These are phyloP conservation scores for Caenorhabditis sulstoni DNA, from an alignment of 2,888 invertebrate species.

Conservation along the genomic window DNA sequence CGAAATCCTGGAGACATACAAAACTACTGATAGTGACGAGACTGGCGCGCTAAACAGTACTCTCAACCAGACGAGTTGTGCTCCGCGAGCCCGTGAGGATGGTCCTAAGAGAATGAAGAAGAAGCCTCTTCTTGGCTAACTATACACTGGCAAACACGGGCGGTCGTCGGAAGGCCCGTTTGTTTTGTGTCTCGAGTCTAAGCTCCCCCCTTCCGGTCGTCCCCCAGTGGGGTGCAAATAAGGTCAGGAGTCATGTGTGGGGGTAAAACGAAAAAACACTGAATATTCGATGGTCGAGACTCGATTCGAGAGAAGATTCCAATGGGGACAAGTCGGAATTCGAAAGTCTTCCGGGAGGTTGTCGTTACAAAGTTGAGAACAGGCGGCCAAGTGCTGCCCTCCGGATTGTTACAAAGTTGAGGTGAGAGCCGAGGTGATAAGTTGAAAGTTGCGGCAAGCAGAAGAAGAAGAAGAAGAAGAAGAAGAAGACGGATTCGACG, in stretches of 20 bases:
- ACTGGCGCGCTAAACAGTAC: background rate
- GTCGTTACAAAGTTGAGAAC: background rate
- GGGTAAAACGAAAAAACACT: slow-evolving; percentile 38
- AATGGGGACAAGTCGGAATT: no score
- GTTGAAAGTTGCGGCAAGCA: slow-evolving; percentile 4
- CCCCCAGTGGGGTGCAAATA: slow-evolving; percentile 51
- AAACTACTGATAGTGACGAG: slow-evolving; percentile 12
- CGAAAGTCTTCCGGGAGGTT: background rate
- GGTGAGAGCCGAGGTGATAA: slow-evolving; percentile 31
- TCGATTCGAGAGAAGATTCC: no score
- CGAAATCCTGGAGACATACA: slow-evolving; percentile 50
- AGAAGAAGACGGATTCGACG: background rate
- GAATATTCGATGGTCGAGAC: no score
- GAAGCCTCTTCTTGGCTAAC: slow-evolving; percentile 18
- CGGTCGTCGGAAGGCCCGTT: slow-evolving; percentile 31
- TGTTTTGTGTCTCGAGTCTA: slow-evolving; percentile 56
- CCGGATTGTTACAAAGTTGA: slow-evolving; percentile 35
- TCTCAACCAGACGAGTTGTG: background rate
- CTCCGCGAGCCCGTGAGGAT: no score
- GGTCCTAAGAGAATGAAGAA: background rate
- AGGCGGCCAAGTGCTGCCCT: background rate
- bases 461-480: background rate
- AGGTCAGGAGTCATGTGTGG: slow-evolving; percentile 14
- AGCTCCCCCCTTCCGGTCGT: slow-evolving; percentile 22
- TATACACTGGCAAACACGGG: slow-evolving; percentile 39